phyloP scores from a whole-genome alignment of 2,888 invertebrate species.

The Hypsopygia costalis region DNA sequence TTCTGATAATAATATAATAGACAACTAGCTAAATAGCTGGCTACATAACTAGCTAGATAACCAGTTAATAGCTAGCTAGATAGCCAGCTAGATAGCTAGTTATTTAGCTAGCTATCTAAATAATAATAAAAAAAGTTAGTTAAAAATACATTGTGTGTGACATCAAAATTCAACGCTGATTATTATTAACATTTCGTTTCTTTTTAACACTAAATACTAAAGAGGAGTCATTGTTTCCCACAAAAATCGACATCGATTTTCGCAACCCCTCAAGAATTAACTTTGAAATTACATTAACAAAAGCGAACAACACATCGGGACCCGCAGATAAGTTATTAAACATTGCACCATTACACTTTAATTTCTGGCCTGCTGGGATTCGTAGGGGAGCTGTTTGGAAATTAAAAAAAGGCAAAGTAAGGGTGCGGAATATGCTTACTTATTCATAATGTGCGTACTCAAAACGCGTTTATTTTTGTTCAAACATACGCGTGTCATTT shows the following conservation, averaged over 20 bases:
- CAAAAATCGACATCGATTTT: conserved; percentile 26
- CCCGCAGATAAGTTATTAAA: conserved; percentile 78
- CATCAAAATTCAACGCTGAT: too few relatives aligned
- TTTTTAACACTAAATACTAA: too few relatives aligned
- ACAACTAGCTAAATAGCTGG: too few relatives aligned
- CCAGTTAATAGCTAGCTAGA: too few relatives aligned
- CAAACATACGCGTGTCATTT: conserved; percentile 35
- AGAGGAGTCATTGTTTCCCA: background rate
- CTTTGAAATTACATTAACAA: conserved; percentile 71
- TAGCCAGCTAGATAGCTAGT: too few relatives aligned
- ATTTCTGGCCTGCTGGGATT: conserved; percentile 71
- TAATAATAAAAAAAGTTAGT: too few relatives aligned
- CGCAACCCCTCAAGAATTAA: conserved; percentile 48
- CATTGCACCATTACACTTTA: conserved; percentile 77
- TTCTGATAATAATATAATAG: too few relatives aligned
- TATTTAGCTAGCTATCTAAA: too few relatives aligned
- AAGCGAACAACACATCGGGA: conserved; percentile 56
- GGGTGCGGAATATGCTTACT: conserved; percentile 55
- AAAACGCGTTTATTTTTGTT: conserved; percentile 55
- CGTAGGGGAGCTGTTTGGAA: conserved; percentile 50
- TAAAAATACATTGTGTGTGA: too few relatives aligned
- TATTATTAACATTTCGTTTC: too few relatives aligned
- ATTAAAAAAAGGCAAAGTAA: conserved; percentile 57
- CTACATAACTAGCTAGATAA: too few relatives aligned
- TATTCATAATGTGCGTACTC: conserved; percentile 59